Evolutionary conservation across 2,113 vertebrate species (phyloP), one percentile per base, ranked within the genome.

Genomic region (Caloenas nicobarica): DNA sequence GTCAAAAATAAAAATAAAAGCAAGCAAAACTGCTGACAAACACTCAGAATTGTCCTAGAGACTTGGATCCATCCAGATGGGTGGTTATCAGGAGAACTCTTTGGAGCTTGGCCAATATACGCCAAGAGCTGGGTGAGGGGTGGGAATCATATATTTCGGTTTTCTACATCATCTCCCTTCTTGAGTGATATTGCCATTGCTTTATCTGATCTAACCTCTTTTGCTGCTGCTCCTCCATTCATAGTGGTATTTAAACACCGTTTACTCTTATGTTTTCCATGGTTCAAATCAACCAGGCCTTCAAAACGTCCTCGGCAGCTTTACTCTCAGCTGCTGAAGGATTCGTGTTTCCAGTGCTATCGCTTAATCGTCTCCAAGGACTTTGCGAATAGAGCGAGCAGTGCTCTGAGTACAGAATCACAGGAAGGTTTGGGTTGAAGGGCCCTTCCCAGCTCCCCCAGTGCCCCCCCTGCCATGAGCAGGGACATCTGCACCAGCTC

Each of bases 371-470:
- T 15, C 34, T 70, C 53, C 38, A 57, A 65, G 46, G 40, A 34
- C 57, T 25, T 24, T 0, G 7, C 28, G 46, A 73, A 31, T 4
- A 46, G 44, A 53, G 18, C 0, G 2, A 73, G 48, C 17, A 24
- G 7, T 53, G 60, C 33, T 44, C 16, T 5, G 40, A 60, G 48
- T 15, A 9, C 7, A 14, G 51, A 76, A 51, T 31, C 56, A 3
- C 0, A 19, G 44, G 19, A 46, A 10, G 9, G 44, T 46, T 19
- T 19, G 44, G 17, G 17, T 46, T 46, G 44, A 46, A 46, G 18
- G 42, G 44, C 18, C 44, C 4, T 46, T 46, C 44, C 18, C 18
- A 46, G 44, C 44, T 19, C 44, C 44, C 44, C 44, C 44, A 46
- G 44, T 46, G 17, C 44, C 44, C 17, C 44, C 44, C 44, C 44